These are phyloP conservation scores for Agonopterix alstromeriana DNA, from an alignment of 2,888 invertebrate genomes.

Conservation along the genomic window DNA sequence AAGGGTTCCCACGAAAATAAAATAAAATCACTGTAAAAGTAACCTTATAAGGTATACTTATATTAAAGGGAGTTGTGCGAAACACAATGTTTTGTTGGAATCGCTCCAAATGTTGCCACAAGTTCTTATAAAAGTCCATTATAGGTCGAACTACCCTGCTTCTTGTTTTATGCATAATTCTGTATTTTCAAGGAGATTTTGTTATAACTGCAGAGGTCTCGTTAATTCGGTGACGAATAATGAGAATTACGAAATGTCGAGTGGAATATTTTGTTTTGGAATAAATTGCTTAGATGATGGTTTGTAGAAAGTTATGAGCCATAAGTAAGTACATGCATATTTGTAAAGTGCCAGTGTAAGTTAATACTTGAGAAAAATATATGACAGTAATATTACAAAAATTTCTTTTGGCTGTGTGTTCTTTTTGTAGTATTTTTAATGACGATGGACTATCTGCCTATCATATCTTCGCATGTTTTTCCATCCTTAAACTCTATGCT, in stretches of 20 bases:
- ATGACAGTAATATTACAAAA: no score
- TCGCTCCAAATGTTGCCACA: constrained; percentile 25
- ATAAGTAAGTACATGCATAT: background rate
- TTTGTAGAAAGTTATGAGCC: background rate
- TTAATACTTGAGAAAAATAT: no score
- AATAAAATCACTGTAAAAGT: constrained; percentile 25
- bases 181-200: no score
- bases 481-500: no score
- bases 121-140: background rate
- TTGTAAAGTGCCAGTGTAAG: no score
- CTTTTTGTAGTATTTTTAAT: no score
- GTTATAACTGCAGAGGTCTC: background rate
- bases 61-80: constrained; percentile 35
- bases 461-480: no score
- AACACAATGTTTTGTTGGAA: constrained; percentile 35
- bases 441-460: no score
- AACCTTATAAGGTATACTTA: constrained; percentile 23
- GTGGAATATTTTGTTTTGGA: background rate
- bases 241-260: background rate
- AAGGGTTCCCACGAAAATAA: background rate
- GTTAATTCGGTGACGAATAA: background rate
- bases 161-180: no score
- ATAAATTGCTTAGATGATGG: background rate
- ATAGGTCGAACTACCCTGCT: no score
- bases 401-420: no score